Base-by-base conservation (phyloP, 1,140 invertebrate species). In the Drosophila kepulauana region DNA sequence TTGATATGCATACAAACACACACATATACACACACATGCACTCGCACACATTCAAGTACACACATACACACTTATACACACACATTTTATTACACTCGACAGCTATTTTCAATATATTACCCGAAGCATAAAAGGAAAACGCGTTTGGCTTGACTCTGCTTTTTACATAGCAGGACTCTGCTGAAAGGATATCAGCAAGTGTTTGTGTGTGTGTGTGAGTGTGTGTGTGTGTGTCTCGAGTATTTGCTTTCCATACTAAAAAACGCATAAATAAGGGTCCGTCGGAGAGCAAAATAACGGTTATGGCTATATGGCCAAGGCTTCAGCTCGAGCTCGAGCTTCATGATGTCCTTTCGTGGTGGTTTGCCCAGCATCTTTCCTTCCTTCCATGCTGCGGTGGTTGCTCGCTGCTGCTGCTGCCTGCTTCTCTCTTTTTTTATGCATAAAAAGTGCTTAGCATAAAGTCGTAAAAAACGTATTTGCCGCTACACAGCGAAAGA, bases 391-490 rank as follows among this genome's bases (percentile, higher is more conserved):
- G 69, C 58, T 70, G 76, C 49, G 85, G 85, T 89, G 85, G 85
- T 84, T 76, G 85, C 58, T 87, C 63, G 62, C 63, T 46, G 25
- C 13, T 65, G 30, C 48, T 46, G 13, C 48, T 46, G 33, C 46
- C 46, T 33, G 68, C 41, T 58, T 49, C 46, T 35, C 35, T 45
- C 16, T 66, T 64, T 63, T 86, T 88, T 84, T 88, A 89, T 88
- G 85, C 85, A 88, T 88, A 88, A 88, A 87, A 88, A 88, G 85
- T 85, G 85, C 85, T 88, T 88, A 88, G 85, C 85, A 88, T 88
- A 88, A 88, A 88, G 85, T 88, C 85, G 85, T 88, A 88, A 88
- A 88, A 88, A 88, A 89, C 85, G 85, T 88, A 88, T 89, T 89
- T 89, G 85, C 85, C 81, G 85, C 74, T 65, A 81, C 64, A 66